Evolutionary conservation across 1,140 invertebrate species (phyloP).

Genomic region (Campoletis sonorensis): DNA sequence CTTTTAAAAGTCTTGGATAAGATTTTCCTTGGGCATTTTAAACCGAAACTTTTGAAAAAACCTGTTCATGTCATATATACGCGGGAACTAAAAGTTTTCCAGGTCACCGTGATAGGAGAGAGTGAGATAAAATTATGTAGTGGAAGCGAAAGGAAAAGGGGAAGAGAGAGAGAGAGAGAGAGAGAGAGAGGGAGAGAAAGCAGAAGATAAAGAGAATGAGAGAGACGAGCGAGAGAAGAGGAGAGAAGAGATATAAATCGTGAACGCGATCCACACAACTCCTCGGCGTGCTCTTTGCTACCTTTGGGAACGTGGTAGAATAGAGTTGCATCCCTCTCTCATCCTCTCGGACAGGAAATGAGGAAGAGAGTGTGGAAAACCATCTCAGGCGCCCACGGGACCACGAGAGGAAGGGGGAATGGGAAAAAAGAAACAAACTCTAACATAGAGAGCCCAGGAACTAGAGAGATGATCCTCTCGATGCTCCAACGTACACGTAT

Average conservation of each 20-base stretch:
- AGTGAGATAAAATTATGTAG: conserved; percentile 16
- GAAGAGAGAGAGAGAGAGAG: no score
- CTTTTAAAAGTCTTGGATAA: no score
- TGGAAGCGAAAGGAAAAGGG: no score
- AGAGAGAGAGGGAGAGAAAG: no score
- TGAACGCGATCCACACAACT: background rate
- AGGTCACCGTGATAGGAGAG: conserved; percentile 1
- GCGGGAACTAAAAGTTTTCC: conserved; percentile 1
- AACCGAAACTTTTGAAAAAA: background rate
- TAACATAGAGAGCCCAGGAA: background rate
- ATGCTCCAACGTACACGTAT: background rate
- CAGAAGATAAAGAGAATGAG: background rate
- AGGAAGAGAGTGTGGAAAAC: conserved; percentile 49
- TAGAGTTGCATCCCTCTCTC: conserved; percentile 21
- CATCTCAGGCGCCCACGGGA: conserved; percentile 7
- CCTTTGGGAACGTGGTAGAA: conserved; percentile 32
- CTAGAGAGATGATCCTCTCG: background rate
- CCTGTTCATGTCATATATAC: background rate
- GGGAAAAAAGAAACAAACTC: background rate
- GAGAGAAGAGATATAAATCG: conserved; percentile 30
- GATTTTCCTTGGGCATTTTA: no score
- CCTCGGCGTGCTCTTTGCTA: conserved; percentile 9
- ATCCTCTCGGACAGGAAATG: conserved; percentile 35
- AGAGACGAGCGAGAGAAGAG: background rate
- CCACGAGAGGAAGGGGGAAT: background rate